phyloP scores from a whole-genome alignment of 2,113 vertebrate genomes.

The Hippopotamus amphibius region DNA sequence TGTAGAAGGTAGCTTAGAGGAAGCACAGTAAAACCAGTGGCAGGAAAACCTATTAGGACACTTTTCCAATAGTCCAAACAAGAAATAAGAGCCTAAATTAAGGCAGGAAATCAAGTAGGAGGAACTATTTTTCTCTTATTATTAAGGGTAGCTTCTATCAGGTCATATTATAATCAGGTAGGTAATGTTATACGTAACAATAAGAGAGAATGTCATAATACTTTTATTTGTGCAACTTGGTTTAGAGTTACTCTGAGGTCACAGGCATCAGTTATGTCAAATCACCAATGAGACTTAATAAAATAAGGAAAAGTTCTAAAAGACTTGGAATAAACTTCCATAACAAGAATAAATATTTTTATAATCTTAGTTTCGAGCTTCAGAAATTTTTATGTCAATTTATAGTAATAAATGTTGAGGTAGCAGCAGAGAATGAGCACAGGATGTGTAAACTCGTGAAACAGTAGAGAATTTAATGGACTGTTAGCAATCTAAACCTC shows the following conservation, averaged over 20 bases:
- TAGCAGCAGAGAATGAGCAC: constrained; percentile 6
- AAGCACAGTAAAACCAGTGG: not conserved
- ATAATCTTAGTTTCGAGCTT: not conserved
- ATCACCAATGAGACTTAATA: not conserved
- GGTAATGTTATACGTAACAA: not conserved
- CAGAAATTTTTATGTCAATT: not conserved
- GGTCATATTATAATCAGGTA: not conserved
- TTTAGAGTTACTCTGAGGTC: not conserved
- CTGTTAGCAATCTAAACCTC: not conserved
- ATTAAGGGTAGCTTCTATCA: not conserved
- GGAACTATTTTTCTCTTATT: not conserved
- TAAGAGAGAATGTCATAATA: not conserved
- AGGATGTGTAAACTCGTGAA: not conserved
- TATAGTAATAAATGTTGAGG: constrained; percentile 27
- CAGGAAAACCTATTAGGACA: constrained; percentile 2
- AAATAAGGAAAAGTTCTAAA: not conserved
- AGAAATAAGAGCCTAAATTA: constrained; percentile 25
- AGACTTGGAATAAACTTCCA: constrained; percentile 55
- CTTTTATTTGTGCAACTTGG: not conserved
- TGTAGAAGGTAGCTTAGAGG: not conserved
- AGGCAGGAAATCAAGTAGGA: not conserved
- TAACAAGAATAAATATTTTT: constrained; percentile 38
- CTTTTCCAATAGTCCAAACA: not conserved
- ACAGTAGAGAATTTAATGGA: not conserved
- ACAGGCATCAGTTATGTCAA: constrained; percentile 17